Evolutionary conservation across 1,140 invertebrate genomes (phyloP), one percentile per base, ranked within the genome.

Genomic region (Meloidogyne exigua): DNA sequence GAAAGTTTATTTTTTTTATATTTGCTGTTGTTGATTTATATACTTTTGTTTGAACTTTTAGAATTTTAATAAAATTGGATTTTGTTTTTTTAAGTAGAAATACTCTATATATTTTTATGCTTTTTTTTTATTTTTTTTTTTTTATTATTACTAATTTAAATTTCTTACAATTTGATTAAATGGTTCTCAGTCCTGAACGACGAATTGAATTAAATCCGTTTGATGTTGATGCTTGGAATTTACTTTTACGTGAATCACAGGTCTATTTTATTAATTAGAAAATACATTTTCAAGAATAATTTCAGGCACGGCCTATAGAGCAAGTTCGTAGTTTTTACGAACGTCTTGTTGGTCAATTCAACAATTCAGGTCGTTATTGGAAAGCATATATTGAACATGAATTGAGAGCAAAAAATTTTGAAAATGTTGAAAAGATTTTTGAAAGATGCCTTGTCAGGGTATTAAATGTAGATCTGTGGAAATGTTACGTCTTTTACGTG

Each of bases 321-420:
- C 93, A 96, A 88, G 94, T 95, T 12, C 90, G 96, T 66, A 90
- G 91, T 12, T 91, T 97, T 75, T 99, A 96, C 88, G 96, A 99
- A 89, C 93, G 93, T 83, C 90, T 99, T 1, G 93, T 99, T 0
- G 89, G 90, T 18, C 93, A 95, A 21, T 99, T 98, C 88, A 95
- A 95, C 9, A 96, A 94, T 44, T 93, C 94, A 63, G 96, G 95
- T 1, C 91, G 95, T 77, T 99, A 95, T 88, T 99, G 96, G 96
- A 98, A 97, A 89, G 93, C 96, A 80, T 99, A 97, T 89, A 98
- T 99, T 84, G 96, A 99, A 89, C 95, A 98, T 90, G 96, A 99
- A 79, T 63, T 96, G 92, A 95, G 95, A 88, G 92, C 92, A 79
- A 91, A 94, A 88, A 94, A 95, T 90, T 98, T 93, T 91, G 96